Evolutionary conservation across 2,797 vertebrate genomes (phyloP).

Genomic region (Meda fulgida): DNA sequence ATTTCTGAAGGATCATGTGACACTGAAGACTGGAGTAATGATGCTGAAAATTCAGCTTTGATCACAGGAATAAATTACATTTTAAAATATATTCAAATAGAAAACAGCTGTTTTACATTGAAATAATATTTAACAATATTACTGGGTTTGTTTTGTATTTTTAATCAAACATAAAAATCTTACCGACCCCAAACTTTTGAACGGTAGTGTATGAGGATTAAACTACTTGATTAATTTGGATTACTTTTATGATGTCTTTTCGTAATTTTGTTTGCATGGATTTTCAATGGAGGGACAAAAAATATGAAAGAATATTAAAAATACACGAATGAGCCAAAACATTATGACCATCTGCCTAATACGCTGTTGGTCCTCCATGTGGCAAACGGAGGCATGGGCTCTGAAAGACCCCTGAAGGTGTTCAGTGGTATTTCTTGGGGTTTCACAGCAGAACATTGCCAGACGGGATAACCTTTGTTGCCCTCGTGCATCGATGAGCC

Average conservation of each 20-base stretch:
- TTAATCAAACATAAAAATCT: too few species aligned
- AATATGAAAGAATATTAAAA: neutral
- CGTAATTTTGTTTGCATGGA: neutral
- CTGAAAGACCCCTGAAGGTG: neutral
- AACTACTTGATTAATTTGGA: neutral
- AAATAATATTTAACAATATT: too few species aligned
- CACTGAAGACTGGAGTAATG: too few species aligned
- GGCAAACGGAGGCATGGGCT: neutral
- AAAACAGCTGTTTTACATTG: too few species aligned
- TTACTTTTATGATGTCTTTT: neutral
- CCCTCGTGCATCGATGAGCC: too few species aligned
- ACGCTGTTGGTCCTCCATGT: neutral
- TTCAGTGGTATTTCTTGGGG: neutral
- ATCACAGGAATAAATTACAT: too few species aligned
- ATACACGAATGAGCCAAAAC: neutral
- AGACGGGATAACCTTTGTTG: neutral
- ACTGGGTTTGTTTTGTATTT: too few species aligned
- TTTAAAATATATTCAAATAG: too few species aligned
- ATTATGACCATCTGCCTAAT: neutral
- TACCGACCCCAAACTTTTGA: too few species aligned
- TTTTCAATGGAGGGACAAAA: neutral
- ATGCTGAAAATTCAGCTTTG: too few species aligned
- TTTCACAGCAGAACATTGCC: neutral
- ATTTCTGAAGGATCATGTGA: too few species aligned
- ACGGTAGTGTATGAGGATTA: neutral